Base-by-base conservation (phyloP, 2,888 invertebrate species). In the Leucophora obtusa region DNA sequence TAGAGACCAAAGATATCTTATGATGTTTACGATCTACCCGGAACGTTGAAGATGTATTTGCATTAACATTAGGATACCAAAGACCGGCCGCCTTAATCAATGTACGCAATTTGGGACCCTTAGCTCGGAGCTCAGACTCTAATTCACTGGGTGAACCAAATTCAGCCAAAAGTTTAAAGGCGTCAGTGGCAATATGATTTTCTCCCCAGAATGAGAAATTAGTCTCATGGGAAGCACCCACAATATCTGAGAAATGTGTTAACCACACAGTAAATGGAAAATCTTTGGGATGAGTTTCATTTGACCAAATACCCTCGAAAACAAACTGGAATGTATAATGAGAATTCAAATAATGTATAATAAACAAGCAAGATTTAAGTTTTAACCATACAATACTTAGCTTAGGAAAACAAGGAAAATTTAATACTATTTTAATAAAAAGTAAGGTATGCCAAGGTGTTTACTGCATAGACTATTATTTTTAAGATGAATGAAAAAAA, bases 191-290 rank as follows among this genome's bases (percentile, higher is more conserved):
- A 69, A 94, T 93, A 82, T 94, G 94, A 3, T 96, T 96, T 87
- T 96, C 96, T 47, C 95, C 95, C 98, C 98, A 99, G 88, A 98
- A 98, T 58, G 94, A 93, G 86, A 95, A 96, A 89, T 97, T 96
- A 54, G 93, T 93, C 33, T 95, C 95, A 87, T 99, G 99, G 0
- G 98, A 96, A 28, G 97, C 98, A 1, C 98, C 98, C 86, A 99
- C 96, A 14, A 99, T 94, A 90, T 99, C 98, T 0, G 98, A 98
- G 92, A 99, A 99, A 91, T 98, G 98, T 0, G 98, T 96, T 81
- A 97, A 91, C 95, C 97, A 97, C 82, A 95, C 91, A 51, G 96
- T 95, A 87, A 93, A 93, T 0, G 99, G 99, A 91, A 96, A 99
- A 90, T 98, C 96, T 91, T 96, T 98, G 0, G 99, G 98, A 90